phyloP scores from a whole-genome alignment of 2,888 invertebrate genomes.

The Cotesia congregata region DNA sequence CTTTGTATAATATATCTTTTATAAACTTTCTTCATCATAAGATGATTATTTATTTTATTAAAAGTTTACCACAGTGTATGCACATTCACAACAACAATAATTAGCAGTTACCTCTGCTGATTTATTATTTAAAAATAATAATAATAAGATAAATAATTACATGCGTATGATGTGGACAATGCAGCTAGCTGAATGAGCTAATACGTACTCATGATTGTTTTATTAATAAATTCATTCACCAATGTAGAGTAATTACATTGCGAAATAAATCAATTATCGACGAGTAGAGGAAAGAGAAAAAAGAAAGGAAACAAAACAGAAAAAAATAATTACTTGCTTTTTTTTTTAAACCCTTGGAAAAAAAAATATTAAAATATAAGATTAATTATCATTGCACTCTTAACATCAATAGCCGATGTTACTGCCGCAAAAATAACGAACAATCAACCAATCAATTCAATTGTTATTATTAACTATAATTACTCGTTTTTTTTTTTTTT shows the following conservation, averaged over 20 bases:
- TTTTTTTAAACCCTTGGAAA: neutral
- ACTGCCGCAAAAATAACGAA: constrained; percentile 45
- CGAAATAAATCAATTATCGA: neutral
- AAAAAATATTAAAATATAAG: constrained; percentile 7
- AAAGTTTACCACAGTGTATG: constrained; percentile 32
- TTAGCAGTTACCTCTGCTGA: constrained; percentile 31
- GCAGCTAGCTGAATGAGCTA: constrained; percentile 47
- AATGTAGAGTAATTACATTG: neutral
- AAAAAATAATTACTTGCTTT: neutral
- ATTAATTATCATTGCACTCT: constrained; percentile 15
- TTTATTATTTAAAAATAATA: neutral
- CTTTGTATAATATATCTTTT: constrained; percentile 45
- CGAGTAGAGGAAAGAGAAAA: neutral
- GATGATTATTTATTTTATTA: constrained; percentile 16
- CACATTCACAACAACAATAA: constrained; percentile 43
- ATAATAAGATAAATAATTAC: constrained; percentile 16
- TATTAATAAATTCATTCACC: neutral
- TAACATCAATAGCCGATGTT: neutral
- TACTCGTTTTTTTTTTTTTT: constrained; percentile 52
- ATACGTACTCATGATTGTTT: constrained; percentile 45
- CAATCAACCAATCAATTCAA: constrained; percentile 54
- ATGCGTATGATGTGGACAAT: constrained; percentile 42
- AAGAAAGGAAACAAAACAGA: neutral
- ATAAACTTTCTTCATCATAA: constrained; percentile 31
- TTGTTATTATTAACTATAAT: constrained; percentile 51